Base-by-base conservation (phyloP, 2,888 invertebrate genomes). In the Corbicula japonica region DNA sequence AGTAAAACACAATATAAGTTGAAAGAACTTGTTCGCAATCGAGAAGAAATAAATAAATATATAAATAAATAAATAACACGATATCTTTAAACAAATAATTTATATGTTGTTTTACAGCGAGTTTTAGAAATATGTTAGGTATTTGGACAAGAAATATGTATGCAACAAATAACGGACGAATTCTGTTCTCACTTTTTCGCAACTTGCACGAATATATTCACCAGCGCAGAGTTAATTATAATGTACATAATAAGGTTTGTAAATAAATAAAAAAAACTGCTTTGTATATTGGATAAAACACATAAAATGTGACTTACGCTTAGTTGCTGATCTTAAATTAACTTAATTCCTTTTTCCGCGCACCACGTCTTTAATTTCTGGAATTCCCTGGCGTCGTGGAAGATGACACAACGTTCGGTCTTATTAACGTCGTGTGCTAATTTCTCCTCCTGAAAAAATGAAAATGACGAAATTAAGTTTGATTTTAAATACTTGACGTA, bases 1-100 rank as follows among this genome's bases (percentile, higher is more conserved):
- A 46, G 46, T 46, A 46, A 8, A 46, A 46, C 21, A 46, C 46
- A 46, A 8, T 46, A 15, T 46, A 46, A 46, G 46, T 46, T 46
- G 46, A 46, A 46, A 46, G 46, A 46, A 46, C 46, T 46, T 46
- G 46, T 46, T 46, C 46, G 46, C 46, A 46, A 46, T 46, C 46
- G 15, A 8, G 46, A 46, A 46, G 18, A 46, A 46, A 46, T 46
- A 46, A 46, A 46, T 46, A 21, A 46, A 21, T 46, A 46, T 46
- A n/a, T n/a, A n/a, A n/a, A n/a, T n/a, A 46, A 46, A 46, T 8
- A 46, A 46, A 46, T 15, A 46, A 46, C 46, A 46, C 46, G 15
- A 46, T 46, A 46, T 46, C 46, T 46, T 46, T 46, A 46, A 46
- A 46, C 46, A 46, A 46, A 46, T 46, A 46, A 8, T 8, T 46